A percentile compares a stretch with the other conserved stretches of the same genome.
Conservation (phyloP, 2,113 vertebrate species). For the Alouatta palliata region DNA sequence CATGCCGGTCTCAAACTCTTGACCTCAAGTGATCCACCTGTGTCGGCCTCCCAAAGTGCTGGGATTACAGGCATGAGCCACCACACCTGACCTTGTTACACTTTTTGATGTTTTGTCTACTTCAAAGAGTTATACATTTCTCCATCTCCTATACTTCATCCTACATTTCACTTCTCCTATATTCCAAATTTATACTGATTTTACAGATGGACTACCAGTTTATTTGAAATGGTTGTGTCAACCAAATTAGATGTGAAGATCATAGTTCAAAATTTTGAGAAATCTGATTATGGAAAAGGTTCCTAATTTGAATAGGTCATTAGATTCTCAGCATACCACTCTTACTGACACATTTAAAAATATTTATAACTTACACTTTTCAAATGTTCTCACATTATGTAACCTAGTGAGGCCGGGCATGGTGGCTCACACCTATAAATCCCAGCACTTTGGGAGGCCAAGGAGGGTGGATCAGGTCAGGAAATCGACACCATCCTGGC, state of each 20-base stretch:
- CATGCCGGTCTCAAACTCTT: too few relatives aligned
- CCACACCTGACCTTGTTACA: background rate
- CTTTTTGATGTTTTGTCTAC: background rate
- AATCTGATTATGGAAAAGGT: slow-evolving; percentile 7
- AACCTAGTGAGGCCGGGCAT: background rate
- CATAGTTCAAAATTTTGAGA: background rate
- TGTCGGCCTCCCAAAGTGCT: too few relatives aligned
- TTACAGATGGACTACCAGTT: background rate
- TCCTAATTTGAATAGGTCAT: background rate
- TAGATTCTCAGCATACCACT: background rate
- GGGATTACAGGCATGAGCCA: too few relatives aligned
- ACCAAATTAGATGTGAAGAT: slow-evolving; percentile 11
- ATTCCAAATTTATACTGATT: slow-evolving; percentile 18
- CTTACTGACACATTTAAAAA: background rate
- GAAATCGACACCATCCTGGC: too few relatives aligned
- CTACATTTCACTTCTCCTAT: background rate
- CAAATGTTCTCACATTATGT: background rate
- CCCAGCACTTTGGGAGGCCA: too few relatives aligned
- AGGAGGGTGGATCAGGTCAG: too few relatives aligned
- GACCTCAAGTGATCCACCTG: too few relatives aligned
- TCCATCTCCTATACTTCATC: background rate
- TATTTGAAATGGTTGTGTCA: slow-evolving; percentile 11
- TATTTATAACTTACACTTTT: background rate
- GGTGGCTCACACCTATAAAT: too few relatives aligned
- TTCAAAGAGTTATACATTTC: background rate